Conservation (phyloP, 1,140 invertebrate species). For the Neodiprion virginianus region DNA sequence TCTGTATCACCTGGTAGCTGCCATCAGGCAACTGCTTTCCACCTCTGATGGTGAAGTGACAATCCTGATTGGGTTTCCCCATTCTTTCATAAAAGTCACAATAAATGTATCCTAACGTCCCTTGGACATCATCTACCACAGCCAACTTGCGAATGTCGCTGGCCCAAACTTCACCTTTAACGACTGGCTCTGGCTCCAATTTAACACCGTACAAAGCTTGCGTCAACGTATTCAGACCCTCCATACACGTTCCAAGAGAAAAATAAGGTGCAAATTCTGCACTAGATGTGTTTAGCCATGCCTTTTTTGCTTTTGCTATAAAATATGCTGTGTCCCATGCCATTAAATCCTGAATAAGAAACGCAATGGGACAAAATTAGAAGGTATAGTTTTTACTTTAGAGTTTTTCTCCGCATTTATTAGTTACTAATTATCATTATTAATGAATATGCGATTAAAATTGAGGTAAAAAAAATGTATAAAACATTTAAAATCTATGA, state of each 20-base stretch:
- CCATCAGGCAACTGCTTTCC: conserved; percentile 83
- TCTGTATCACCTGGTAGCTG: conserved; percentile 74
- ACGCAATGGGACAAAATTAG: conserved; percentile 13
- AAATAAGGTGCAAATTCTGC: conserved; percentile 87
- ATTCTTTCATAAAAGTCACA: conserved; percentile 94
- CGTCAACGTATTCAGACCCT: conserved; percentile 89
- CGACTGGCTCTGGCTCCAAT: conserved; percentile 71
- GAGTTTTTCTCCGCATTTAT: background rate
- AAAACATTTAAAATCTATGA: conserved; percentile 5
- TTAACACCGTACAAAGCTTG: conserved; percentile 81
- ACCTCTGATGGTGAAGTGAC: conserved; percentile 97
- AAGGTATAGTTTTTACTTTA: conserved; percentile 4
- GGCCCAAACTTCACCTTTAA: conserved; percentile 82
- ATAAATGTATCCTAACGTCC: conserved; percentile 92
- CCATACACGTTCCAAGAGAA: conserved; percentile 94
- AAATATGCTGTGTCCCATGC: conserved; percentile 90
- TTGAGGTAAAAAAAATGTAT: conserved; percentile 12
- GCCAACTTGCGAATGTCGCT: conserved; percentile 88
- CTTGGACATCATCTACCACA: conserved; percentile 80
- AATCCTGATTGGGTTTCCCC: conserved; percentile 95
- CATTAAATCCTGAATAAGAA: conserved; percentile 59
- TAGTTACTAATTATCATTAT: background rate
- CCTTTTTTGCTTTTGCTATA: conserved; percentile 73
- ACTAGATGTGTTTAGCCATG: conserved; percentile 71
- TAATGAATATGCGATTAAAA: background rate